These are phyloP conservation scores for Gobio occitaniae DNA, from an alignment of 2,797 vertebrate species.

Conservation along the genomic window DNA sequence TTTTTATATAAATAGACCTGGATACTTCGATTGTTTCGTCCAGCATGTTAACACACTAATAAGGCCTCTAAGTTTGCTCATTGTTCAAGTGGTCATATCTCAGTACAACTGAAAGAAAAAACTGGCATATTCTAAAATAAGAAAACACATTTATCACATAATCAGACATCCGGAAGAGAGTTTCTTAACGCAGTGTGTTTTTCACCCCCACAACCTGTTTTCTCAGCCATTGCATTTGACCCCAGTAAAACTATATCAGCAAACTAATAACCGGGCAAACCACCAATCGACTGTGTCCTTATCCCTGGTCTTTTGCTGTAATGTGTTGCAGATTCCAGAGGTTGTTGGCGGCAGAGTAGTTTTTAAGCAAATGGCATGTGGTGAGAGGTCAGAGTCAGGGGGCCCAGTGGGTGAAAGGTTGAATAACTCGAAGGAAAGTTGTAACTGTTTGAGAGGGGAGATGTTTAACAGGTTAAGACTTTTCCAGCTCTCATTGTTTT, in stretches of 20 bases:
- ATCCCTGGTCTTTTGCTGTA: slow-evolving; percentile 69
- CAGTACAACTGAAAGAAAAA: not conserved
- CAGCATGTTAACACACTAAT: not conserved
- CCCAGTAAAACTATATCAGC: slow-evolving; percentile 78
- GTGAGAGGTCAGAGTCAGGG: slow-evolving; percentile 82
- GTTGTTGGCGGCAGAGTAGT: slow-evolving; percentile 77
- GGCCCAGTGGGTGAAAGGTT: slow-evolving; percentile 86
- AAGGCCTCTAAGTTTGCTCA: not conserved
- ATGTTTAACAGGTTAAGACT: slow-evolving; percentile 74
- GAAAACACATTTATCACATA: slow-evolving; percentile 40
- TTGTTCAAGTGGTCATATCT: slow-evolving; percentile 7
- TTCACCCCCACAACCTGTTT: slow-evolving; percentile 65
- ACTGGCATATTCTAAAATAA: slow-evolving; percentile 9
- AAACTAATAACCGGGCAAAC: slow-evolving; percentile 74
- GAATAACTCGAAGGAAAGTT: slow-evolving; percentile 87
- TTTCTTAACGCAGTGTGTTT: slow-evolving; percentile 52
- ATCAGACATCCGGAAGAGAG: slow-evolving; percentile 45
- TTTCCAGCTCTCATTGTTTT: slow-evolving; percentile 57
- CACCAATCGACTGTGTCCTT: slow-evolving; percentile 76
- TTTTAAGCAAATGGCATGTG: slow-evolving; percentile 84
- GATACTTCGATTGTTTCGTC: not conserved
- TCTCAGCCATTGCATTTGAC: slow-evolving; percentile 73
- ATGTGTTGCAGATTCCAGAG: slow-evolving; percentile 86
- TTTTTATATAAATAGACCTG: not conserved
- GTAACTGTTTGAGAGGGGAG: slow-evolving; percentile 78